A percentile compares a stretch with the other conserved stretches of the same genome.
Conservation (phyloP, 2,888 invertebrate genomes). For the Leptogaster cylindrica region DNA sequence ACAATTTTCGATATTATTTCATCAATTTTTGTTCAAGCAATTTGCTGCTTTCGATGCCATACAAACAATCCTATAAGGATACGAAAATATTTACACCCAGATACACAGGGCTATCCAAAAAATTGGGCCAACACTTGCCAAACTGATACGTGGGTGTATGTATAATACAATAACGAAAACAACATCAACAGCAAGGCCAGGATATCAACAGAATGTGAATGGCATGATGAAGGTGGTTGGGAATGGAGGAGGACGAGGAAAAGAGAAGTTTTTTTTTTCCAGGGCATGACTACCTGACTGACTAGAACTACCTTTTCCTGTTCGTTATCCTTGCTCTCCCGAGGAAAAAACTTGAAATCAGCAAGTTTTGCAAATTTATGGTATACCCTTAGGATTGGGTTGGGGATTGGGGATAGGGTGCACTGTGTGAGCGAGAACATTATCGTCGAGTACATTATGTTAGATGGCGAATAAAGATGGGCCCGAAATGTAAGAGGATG, state of each 20-base stretch:
- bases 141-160: neutral
- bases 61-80: conserved; percentile 32
- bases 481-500: neutral
- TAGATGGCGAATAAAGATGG: neutral
- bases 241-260: too few relatives aligned
- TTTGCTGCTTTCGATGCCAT: conserved; percentile 16
- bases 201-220: too few relatives aligned
- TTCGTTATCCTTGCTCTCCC: neutral
- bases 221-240: too few relatives aligned
- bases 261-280: neutral
- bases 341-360: conserved; percentile 25
- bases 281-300: neutral
- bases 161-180: neutral
- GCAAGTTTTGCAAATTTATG: conserved; percentile 39
- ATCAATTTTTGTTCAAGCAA: conserved; percentile 32
- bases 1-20: conserved; percentile 32
- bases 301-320: conserved; percentile 23
- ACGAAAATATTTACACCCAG: conserved; percentile 29
- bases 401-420: too few relatives aligned
- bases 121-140: neutral
- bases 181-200: too few relatives aligned
- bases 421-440: conserved; percentile 23
- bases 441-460: conserved; percentile 22
- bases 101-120: neutral
- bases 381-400: conserved; percentile 19